Conservation (phyloP, 2,888 invertebrate species). For the Cremastinae sp. region DNA sequence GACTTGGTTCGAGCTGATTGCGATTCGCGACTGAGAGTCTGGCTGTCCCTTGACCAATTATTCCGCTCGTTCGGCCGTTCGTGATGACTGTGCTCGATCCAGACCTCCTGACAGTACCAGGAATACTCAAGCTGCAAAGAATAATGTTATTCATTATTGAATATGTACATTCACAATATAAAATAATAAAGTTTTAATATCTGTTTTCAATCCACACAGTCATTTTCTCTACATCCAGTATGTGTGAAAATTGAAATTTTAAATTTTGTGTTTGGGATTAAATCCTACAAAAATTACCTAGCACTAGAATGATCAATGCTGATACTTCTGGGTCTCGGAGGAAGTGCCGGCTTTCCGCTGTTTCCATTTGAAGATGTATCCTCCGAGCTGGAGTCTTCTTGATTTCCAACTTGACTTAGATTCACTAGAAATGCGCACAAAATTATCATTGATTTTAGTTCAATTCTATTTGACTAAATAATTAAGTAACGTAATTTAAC, state of each 20-base stretch:
- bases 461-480: too few relatives aligned
- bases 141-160: too few relatives aligned
- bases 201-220: too few relatives aligned
- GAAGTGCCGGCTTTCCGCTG: slow-evolving; percentile 82
- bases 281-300: slow-evolving; percentile 64
- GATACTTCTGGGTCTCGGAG: slow-evolving; percentile 85
- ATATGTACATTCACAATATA: too few relatives aligned
- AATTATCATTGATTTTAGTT: background rate
- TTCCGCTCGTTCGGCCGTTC: slow-evolving; percentile 70
- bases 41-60: slow-evolving; percentile 68
- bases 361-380: slow-evolving; percentile 82
- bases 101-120: slow-evolving; percentile 72
- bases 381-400: slow-evolving; percentile 92
- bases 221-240: too few relatives aligned
- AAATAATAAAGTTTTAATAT: too few relatives aligned
- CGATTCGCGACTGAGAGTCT: slow-evolving; percentile 71
- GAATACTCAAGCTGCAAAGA: slow-evolving; percentile 69
- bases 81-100: slow-evolving; percentile 73
- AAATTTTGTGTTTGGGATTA: too few relatives aligned
- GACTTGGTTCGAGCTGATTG: slow-evolving; percentile 77
- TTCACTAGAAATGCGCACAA: slow-evolving; percentile 82
- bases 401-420: slow-evolving; percentile 84
- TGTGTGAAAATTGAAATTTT: too few relatives aligned
- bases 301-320: slow-evolving; percentile 83
- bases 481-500: too few relatives aligned